Conservation (phyloP, 2,113 vertebrate species). For the Pteropus alecto region DNA sequence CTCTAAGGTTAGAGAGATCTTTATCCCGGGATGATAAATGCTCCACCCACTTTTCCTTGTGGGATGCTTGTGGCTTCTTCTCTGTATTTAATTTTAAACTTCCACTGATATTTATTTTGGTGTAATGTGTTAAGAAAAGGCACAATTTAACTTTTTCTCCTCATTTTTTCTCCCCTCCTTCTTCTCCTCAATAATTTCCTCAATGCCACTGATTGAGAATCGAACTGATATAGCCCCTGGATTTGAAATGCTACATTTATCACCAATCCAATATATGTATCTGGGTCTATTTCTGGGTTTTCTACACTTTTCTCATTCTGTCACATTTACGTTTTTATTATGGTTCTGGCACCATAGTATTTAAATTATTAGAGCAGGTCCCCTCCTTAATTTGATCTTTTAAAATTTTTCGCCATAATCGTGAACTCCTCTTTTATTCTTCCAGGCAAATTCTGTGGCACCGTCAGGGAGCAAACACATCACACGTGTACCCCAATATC, state of each 20-base stretch:
- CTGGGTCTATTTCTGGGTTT: not conserved
- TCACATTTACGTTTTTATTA: not conserved
- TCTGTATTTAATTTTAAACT: not conserved
- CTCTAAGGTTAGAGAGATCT: not conserved
- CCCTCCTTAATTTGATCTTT: not conserved
- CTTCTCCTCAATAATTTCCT: not conserved
- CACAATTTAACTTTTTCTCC: not conserved
- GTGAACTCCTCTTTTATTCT: not conserved
- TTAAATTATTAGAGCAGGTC: not conserved
- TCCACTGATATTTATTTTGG: not conserved
- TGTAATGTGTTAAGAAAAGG: not conserved
- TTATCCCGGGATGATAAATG: not conserved
- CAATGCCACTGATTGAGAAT: not conserved
- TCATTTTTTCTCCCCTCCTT: not conserved
- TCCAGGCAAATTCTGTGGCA: fast-evolving
- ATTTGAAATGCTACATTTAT: not conserved
- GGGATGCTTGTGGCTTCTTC: not conserved
- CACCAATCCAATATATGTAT: fast-evolving
- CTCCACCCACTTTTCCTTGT: not conserved
- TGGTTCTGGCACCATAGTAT: too few species aligned
- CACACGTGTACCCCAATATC: fast-evolving
- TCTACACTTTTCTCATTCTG: not conserved
- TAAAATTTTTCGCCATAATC: not conserved
- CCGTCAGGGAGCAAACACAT: not conserved
- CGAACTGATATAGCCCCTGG: not conserved